These are phyloP conservation scores for Urocynchramus pylzowi DNA, from an alignment of 2,113 vertebrate genomes.

Conservation along the genomic window DNA sequence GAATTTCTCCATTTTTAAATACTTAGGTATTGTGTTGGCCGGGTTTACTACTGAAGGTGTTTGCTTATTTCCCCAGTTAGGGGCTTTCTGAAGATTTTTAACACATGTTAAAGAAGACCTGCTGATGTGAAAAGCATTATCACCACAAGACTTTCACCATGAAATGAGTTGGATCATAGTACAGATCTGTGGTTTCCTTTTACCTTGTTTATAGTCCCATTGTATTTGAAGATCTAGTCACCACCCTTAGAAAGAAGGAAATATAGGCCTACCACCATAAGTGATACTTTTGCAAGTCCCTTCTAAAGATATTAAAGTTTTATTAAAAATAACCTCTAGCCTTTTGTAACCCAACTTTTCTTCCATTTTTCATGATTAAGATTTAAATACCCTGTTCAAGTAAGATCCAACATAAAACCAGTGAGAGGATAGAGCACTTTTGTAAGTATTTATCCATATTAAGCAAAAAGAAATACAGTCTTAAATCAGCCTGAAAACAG, in stretches of 20 bases:
- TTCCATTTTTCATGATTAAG: background rate
- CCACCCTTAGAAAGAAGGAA: background rate
- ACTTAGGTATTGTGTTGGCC: background rate
- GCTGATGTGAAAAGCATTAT: background rate
- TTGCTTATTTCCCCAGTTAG: slow-evolving; percentile 14
- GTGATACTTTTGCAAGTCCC: background rate
- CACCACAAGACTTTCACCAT: background rate
- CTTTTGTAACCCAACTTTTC: background rate
- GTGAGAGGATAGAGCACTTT: background rate
- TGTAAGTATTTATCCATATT: background rate
- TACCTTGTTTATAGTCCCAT: background rate
- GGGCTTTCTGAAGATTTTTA: slow-evolving; percentile 12
- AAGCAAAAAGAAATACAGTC: background rate
- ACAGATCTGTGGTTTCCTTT: background rate
- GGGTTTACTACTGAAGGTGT: background rate
- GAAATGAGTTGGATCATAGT: background rate
- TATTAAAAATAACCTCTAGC: background rate
- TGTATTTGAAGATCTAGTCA: background rate
- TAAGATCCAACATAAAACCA: background rate
- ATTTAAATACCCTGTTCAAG: background rate
- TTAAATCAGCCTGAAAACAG: background rate
- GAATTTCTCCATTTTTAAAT: slow-evolving; percentile 27
- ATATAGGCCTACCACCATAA: background rate
- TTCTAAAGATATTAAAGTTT: background rate
- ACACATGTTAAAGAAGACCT: background rate